These are phyloP conservation scores for Rallus crepitans DNA, from an alignment of 2,797 vertebrate species.

Conservation along the genomic window DNA sequence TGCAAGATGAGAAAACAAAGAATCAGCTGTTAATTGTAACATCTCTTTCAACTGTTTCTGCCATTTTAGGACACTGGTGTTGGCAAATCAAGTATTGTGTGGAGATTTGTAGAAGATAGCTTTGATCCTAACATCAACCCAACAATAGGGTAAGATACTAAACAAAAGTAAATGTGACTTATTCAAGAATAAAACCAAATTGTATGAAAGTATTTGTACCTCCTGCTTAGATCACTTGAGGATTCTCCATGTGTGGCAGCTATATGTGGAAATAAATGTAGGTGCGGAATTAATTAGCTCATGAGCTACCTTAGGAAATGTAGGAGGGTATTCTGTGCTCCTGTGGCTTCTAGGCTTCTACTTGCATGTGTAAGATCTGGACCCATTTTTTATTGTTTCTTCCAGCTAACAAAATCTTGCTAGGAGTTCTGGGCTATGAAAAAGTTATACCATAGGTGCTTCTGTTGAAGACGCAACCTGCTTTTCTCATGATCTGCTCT, in stretches of 20 bases:
- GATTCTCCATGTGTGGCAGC: neutral
- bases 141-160: slow-evolving; percentile 92
- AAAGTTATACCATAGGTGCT: neutral
- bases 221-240: neutral
- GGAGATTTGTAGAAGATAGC: slow-evolving; percentile 97
- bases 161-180: neutral
- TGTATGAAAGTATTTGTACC: neutral
- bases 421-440: neutral
- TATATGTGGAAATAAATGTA: neutral
- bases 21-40: neutral
- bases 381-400: neutral
- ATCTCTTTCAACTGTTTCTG: neutral
- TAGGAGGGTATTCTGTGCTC: neutral
- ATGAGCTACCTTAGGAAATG: neutral
- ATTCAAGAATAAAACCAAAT: neutral
- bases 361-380: neutral
- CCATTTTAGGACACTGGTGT: slow-evolving; percentile 84
- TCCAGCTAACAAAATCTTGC: neutral
- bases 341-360: neutral
- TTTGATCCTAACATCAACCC: slow-evolving; percentile 99
- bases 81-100: slow-evolving; percentile 91
- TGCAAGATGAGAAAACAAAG: neutral
- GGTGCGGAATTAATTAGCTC: neutral
- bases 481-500: neutral
- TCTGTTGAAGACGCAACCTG: neutral